Evolutionary conservation across 2,113 vertebrate species (phyloP).

Genomic region (Labeo catla): DNA sequence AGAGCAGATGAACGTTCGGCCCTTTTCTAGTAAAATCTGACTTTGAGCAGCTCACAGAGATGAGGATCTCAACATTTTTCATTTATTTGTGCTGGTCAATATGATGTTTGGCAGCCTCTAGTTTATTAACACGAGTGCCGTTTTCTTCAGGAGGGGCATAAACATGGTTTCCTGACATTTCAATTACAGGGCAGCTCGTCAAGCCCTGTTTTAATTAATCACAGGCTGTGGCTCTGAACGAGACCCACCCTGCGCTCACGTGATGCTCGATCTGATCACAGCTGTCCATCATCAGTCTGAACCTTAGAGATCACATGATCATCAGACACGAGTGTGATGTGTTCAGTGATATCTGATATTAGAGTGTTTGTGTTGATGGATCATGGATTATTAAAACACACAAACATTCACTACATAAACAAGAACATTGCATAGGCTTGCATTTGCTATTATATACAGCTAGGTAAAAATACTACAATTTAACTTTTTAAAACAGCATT

Average conservation of each 20-base stretch:
- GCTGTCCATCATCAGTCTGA: too few relatives aligned
- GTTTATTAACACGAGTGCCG: conserved; percentile 19
- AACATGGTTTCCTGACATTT: conserved; percentile 36
- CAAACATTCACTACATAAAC: too few relatives aligned
- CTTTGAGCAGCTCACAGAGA: neutral
- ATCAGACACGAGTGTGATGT: neutral
- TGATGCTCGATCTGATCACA: neutral
- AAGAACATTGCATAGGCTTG: too few relatives aligned
- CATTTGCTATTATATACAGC: too few relatives aligned
- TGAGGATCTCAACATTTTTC: neutral
- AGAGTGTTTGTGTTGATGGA: neutral
- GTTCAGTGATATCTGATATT: neutral
- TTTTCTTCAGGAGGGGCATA: conserved; percentile 5
- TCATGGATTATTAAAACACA: neutral
- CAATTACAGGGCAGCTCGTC: conserved; percentile 34
- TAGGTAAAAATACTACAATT: too few relatives aligned
- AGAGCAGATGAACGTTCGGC: neutral
- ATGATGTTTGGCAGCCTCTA: neutral
- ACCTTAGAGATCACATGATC: neutral
- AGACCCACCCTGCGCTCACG: neutral
- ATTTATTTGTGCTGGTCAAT: neutral
- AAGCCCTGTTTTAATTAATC: conserved; percentile 39
- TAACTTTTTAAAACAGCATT: too few relatives aligned
- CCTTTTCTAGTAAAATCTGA: neutral
- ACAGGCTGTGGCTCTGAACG: neutral